These are phyloP conservation scores for Scaptomyza flava DNA, from an alignment of 2,888 invertebrate species.

Conservation along the genomic window DNA sequence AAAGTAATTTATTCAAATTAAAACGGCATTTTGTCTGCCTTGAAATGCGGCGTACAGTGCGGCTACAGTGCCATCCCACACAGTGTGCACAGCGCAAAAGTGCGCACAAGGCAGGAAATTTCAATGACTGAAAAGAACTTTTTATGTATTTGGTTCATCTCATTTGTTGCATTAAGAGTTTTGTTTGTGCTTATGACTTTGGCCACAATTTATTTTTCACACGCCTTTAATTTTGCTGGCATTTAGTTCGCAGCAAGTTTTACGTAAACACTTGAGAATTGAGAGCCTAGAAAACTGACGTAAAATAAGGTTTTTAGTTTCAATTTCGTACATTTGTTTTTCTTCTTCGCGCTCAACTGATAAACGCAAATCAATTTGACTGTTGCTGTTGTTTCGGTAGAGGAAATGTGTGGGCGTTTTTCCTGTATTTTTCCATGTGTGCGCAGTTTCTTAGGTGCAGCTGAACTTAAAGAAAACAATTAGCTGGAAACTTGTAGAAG, in stretches of 20 bases:
- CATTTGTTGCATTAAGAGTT: constrained; percentile 27
- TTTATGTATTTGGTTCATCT: constrained; percentile 11
- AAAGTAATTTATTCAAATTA: constrained; percentile 63
- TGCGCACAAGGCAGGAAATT: constrained; percentile 38
- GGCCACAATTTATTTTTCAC: constrained; percentile 59
- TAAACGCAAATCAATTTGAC: constrained; percentile 32
- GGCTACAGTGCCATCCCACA: constrained; percentile 46
- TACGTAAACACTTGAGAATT: constrained; percentile 49
- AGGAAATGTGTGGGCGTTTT: constrained; percentile 48
- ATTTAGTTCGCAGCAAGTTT: constrained; percentile 50
- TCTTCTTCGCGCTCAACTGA: constrained; percentile 25
- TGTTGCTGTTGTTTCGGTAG: constrained; percentile 8
- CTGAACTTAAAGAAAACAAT: constrained; percentile 31
- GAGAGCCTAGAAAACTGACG: constrained; percentile 37
- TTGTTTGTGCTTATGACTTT: constrained; percentile 28
- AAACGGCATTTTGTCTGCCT: constrained; percentile 47
- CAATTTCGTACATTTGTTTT: not conserved
- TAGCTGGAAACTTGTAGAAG: constrained; percentile 22
- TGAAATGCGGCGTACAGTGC: constrained; percentile 6
- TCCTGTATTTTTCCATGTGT: constrained; percentile 22
- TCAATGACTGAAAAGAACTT: constrained; percentile 51
- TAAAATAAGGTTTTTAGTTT: constrained; percentile 17
- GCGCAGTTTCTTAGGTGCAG: constrained; percentile 29
- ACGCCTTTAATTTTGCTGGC: constrained; percentile 49
- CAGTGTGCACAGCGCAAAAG: constrained; percentile 27